Evolutionary conservation across 2,797 vertebrate genomes (phyloP), one percentile per base, ranked within the genome.

Genomic region (Vespertilio murinus): DNA sequence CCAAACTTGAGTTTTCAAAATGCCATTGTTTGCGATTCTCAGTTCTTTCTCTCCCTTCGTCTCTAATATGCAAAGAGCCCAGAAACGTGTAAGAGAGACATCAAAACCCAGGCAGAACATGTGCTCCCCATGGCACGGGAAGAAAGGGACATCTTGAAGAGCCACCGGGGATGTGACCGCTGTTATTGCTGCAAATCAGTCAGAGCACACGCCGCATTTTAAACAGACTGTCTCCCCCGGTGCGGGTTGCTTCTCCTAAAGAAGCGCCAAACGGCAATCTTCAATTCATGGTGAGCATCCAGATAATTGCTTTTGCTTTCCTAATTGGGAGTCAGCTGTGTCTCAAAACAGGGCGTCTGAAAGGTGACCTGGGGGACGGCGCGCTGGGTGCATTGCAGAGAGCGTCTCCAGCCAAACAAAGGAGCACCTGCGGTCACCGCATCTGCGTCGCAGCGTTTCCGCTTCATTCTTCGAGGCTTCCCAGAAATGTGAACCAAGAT

Each of bases 221-320:
- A 92, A 96, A 38, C 73, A 90, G 93, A 69, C 64, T 56, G 49
- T 85, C 97, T 93, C 38, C 25, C 25, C 80, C 84, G 56, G 49
- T 85, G 91, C 90, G 45, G 93, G 40, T 67, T 86, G 49, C 82
- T 94, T 93, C 94, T 47, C 35, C 92, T 74, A 96, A 94, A 84
- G 95, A 94, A 90, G 94, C 74, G 94, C 71, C 93, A 94, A 95
- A 80, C 65, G 83, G 56, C 70, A 80, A 95, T 95, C 52, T 90
- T 90, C 83, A 59, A 81, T 94, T 65, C 85, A 71, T 74, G 56
- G 35, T 78, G 69, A 89, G 90, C 91, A 80, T 94, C 71, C 67
- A 88, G 84, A 95, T 95, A 94, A 97, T 95, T 96, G 83, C 47
- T 95, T 96, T 95, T 78, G 82, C 82, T 88, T 97, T 95, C 93